Percentiles rank a stretch among this genome's conserved stretches.
Conservation (phyloP, 2,797 vertebrate species). For the Tragelaphus oryx region DNA sequence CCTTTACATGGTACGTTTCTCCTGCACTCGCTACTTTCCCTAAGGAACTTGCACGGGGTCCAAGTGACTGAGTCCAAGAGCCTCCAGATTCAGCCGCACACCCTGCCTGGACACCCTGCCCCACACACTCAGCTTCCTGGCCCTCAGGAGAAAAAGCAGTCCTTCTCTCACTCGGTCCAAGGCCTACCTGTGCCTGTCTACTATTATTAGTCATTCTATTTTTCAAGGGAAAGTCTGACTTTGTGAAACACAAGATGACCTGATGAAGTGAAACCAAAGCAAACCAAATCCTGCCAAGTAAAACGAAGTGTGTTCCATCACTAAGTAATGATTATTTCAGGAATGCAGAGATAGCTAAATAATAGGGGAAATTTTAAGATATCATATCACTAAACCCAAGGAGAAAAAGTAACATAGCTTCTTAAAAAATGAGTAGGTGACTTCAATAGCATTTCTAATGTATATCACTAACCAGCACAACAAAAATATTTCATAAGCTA, state of each 20-base stretch:
- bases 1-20: not conserved
- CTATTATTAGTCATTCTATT: not conserved
- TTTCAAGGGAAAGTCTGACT: not conserved
- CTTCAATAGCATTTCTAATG: not conserved
- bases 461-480: not conserved
- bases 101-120: not conserved
- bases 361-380: not conserved
- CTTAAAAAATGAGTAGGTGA: not conserved
- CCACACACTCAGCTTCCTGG: not conserved
- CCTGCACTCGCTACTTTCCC: not conserved
- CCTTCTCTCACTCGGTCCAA: not conserved
- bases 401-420: not conserved
- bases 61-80: not conserved
- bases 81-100: not conserved
- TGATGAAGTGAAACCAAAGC: not conserved
- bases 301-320: not conserved
- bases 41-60: accelerated
- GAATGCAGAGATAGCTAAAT: not conserved
- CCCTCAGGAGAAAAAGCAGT: not conserved
- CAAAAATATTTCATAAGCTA: not conserved
- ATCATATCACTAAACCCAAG: not conserved
- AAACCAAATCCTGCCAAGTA: not conserved
- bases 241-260: not conserved
- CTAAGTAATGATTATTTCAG: not conserved
- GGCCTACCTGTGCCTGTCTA: not conserved